Evolutionary conservation across 2,113 vertebrate genomes (phyloP), one percentile per base, ranked within the genome.

Genomic region (Stomatorhinus ivindoensis): DNA sequence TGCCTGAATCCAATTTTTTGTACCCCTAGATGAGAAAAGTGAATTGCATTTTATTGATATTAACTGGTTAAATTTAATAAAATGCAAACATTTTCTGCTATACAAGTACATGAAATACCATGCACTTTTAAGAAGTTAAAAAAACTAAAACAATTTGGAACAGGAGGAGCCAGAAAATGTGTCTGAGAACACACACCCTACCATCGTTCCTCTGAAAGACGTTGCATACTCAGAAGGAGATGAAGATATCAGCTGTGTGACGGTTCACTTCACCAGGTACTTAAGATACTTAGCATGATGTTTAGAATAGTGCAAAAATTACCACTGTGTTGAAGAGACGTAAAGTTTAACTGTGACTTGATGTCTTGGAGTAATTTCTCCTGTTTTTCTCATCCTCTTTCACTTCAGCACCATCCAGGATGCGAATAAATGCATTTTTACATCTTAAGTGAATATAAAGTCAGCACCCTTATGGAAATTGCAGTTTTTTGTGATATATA

Each of bases 101-200:
- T 80, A 80, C 73, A 80, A 35, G 15, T 35, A 31, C 65, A 39
- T 21, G 1, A 44, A 44, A 21, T 46, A 42, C 6, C 4, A 82
- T 42, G 19, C 21, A 47, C n/a, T 42, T 82, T 24, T 82, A 82
- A 84, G 42, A 47, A 10, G 46, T 55, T 83, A 84, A 84, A n/a
- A 48, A 84, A 47, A 84, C 82, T 24, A n/a, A 47, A 47, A 46
- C 19, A 84, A 47, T 84, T 47, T 84, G 73, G 1, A 84, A 84
- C 89, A 96, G 95, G 96, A 96, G 87, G 95, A 96, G 88, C 92
- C 94, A 58, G 95, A 96, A 84, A 95, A 95, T 24, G 88, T 93
- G 89, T 94, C 92, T 92, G 95, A 96, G 89, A 93, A 90, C 86
- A 88, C 90, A 50, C 94, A 96, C 65, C 96, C 96, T 0, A 89